Conservation (phyloP, 2,888 invertebrate species). For the Epistrophe eligans region DNA sequence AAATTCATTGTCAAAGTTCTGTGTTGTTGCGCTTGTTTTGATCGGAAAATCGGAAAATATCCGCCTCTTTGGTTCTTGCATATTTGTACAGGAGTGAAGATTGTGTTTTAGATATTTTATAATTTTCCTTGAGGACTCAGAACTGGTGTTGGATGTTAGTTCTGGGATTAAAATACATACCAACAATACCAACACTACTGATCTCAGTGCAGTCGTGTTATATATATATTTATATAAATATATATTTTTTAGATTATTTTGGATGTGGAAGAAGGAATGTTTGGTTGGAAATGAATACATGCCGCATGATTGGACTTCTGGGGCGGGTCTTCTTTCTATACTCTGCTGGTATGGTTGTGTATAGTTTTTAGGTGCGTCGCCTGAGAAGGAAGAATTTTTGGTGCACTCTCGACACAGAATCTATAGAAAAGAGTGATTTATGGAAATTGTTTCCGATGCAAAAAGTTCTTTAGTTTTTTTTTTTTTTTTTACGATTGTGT, state of each 20-base stretch:
- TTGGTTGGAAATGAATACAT: conserved; percentile 64
- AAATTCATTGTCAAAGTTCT: conserved; percentile 74
- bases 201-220: conserved; percentile 15
- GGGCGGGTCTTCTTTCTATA: conserved; percentile 23
- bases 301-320: conserved; percentile 62
- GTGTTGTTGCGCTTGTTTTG: conserved; percentile 59
- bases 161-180: conserved; percentile 58
- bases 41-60: conserved; percentile 57
- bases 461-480: conserved; percentile 51
- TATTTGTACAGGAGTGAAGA: conserved; percentile 56
- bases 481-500: conserved; percentile 38
- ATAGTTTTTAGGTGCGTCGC: conserved; percentile 27
- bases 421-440: conserved; percentile 67
- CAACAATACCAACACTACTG: background rate
- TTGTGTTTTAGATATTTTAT: conserved; percentile 67
- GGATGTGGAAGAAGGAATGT: conserved; percentile 42
- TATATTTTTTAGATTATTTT: conserved; percentile 32
- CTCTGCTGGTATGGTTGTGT: conserved; percentile 5
- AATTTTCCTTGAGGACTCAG: conserved; percentile 68
- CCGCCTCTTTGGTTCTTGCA: conserved; percentile 41
- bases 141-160: conserved; percentile 33
- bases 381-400: conserved; percentile 33
- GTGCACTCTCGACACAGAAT: conserved; percentile 49
- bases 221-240: background rate
- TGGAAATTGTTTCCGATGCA: conserved; percentile 73